These are phyloP conservation scores for Micronycteris hirsuta DNA, from an alignment of 2,113 vertebrate species.

Conservation along the genomic window DNA sequence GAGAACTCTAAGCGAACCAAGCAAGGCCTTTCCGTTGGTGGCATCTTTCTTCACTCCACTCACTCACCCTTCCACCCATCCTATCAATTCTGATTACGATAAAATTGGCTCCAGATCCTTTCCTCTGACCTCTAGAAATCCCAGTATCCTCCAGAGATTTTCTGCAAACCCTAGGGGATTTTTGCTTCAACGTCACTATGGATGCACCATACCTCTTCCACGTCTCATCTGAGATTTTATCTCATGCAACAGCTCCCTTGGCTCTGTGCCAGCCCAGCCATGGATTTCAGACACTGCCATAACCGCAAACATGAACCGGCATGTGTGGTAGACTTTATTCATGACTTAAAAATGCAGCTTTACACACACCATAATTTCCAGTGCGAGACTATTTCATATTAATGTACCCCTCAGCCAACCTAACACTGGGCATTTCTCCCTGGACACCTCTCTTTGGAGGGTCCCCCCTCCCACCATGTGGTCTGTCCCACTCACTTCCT, in stretches of 20 bases:
- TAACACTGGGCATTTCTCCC: background rate
- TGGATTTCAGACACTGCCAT: background rate
- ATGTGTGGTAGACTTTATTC: no score
- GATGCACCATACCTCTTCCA: background rate
- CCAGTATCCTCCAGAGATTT: background rate
- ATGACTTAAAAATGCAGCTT: no score
- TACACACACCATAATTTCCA: background rate
- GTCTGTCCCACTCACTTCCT: background rate
- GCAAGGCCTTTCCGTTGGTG: background rate
- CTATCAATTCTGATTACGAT: background rate
- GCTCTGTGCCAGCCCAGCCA: background rate
- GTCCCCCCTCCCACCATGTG: background rate
- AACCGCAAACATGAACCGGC: background rate
- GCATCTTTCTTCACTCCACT: background rate
- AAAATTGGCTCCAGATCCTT: background rate
- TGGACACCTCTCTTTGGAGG: background rate
- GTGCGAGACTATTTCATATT: background rate
- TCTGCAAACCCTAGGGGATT: background rate
- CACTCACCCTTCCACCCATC: background rate
- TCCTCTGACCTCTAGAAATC: background rate
- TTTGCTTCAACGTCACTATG: background rate
- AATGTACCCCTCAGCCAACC: background rate
- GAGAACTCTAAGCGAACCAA: background rate
- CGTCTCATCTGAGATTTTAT: background rate
- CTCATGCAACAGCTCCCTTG: rapidly evolving